Evolutionary conservation across 2,888 invertebrate genomes (phyloP).

Genomic region (Flexamia atlantica): DNA sequence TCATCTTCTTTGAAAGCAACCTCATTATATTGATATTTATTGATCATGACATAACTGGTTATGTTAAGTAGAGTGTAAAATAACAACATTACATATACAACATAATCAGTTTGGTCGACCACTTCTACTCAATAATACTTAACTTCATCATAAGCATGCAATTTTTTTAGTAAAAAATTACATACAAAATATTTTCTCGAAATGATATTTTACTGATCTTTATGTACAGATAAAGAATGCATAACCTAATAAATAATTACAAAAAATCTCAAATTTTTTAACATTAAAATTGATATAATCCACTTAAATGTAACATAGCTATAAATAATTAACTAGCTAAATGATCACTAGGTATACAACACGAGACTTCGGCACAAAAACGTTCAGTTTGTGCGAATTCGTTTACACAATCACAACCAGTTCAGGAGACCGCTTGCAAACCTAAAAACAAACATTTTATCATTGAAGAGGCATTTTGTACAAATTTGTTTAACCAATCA

Average conservation of each 20-base stretch:
- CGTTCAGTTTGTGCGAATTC: slow-evolving; percentile 4
- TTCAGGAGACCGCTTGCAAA: slow-evolving; percentile 15
- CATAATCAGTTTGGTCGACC: too few relatives aligned
- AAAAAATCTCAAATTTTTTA: background rate
- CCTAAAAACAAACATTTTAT: slow-evolving; percentile 2
- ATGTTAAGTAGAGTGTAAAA: too few relatives aligned
- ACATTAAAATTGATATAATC: slow-evolving; percentile 22
- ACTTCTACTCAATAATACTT: too few relatives aligned
- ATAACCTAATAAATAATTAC: background rate
- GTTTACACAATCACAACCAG: slow-evolving; percentile 38
- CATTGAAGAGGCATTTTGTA: too few relatives aligned
- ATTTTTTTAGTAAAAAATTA: background rate
- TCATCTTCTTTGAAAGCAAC: too few relatives aligned
- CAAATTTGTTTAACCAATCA: background rate
- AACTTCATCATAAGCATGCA: too few relatives aligned
- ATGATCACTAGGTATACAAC: background rate
- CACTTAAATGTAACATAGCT: slow-evolving; percentile 3
- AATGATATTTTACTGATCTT: background rate
- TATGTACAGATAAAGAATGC: background rate
- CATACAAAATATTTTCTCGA: background rate
- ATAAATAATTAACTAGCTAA: slow-evolving; percentile 6
- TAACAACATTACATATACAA: too few relatives aligned
- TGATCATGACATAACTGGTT: too few relatives aligned
- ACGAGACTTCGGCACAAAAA: slow-evolving; percentile 4
- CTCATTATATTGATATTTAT: too few relatives aligned